A percentile compares a stretch with the other conserved stretches of the same genome.
Conservation (phyloP, 2,797 vertebrate species). For the Enteromius paludinosus region DNA sequence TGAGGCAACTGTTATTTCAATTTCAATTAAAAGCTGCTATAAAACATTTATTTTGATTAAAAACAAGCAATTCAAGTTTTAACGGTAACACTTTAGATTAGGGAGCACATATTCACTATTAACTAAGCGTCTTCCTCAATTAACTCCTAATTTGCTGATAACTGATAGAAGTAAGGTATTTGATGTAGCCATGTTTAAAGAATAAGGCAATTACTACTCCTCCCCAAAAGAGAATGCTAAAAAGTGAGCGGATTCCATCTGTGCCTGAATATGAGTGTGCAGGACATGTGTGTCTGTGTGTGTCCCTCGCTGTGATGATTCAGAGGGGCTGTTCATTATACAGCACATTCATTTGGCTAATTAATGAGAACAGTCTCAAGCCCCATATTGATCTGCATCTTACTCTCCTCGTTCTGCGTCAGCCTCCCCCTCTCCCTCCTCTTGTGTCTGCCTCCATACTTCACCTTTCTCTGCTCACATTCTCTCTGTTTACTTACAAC, state of each 20-base stretch:
- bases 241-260: slow-evolving; percentile 10
- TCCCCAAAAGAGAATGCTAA: slow-evolving; percentile 19
- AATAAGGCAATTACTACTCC: not conserved
- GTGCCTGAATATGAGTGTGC: not conserved
- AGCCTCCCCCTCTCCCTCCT: slow-evolving; percentile 20
- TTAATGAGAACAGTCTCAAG: slow-evolving; percentile 51
- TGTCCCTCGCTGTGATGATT: slow-evolving; percentile 33
- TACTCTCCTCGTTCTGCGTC: slow-evolving; percentile 8
- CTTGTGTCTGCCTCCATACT: slow-evolving; percentile 33
- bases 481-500: slow-evolving; percentile 31
- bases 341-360: slow-evolving; percentile 53
- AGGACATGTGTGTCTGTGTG: slow-evolving; percentile 14
- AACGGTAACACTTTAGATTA: not conserved
- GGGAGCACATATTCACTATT: not conserved
- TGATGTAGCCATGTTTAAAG: not conserved
- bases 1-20: not conserved
- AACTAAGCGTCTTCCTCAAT: not conserved
- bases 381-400: slow-evolving; percentile 39
- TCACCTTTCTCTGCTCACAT: slow-evolving; percentile 21
- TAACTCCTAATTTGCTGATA: not conserved
- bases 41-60: not conserved
- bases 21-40: not conserved
- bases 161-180: not conserved
- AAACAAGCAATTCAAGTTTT: not conserved
- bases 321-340: slow-evolving; percentile 38